phyloP scores from a whole-genome alignment of 2,797 vertebrate genomes.

The Cossypha niveicapilla region DNA sequence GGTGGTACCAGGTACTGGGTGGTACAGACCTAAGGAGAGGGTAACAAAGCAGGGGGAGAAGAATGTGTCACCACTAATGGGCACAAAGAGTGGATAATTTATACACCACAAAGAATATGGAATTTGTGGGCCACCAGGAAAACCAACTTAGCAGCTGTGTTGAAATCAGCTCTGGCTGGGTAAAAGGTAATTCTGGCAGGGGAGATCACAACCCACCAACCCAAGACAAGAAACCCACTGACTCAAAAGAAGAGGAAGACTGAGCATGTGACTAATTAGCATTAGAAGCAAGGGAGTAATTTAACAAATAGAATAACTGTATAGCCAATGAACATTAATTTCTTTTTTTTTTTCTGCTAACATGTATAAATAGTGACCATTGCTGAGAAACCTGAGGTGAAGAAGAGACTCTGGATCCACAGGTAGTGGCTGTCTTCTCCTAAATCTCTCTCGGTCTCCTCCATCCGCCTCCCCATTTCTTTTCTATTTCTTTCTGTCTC shows the following conservation, averaged over 20 bases:
- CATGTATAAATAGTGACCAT: background rate
- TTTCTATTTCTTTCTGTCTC: background rate
- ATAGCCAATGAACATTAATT: background rate
- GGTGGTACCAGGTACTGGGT: background rate
- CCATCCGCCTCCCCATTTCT: fast-evolving
- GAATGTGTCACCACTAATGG: background rate
- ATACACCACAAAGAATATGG: background rate
- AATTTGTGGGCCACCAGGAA: background rate
- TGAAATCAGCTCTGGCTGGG: background rate
- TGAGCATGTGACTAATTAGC: background rate
- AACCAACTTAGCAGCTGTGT: fast-evolving
- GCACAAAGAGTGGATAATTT: background rate
- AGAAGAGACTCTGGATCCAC: background rate
- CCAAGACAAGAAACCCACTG: background rate
- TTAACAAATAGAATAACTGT: background rate
- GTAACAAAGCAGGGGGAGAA: background rate
- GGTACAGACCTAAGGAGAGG: background rate
- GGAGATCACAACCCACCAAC: background rate
- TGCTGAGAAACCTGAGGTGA: background rate
- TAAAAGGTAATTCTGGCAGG: background rate
- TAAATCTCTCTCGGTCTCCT: background rate
- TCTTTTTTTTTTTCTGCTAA: background rate
- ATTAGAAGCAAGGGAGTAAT: background rate
- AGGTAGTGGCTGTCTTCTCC: background rate
- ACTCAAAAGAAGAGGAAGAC: background rate